Evolutionary conservation across 2,113 vertebrate genomes (phyloP).

Genomic region (Siniperca chuatsi): DNA sequence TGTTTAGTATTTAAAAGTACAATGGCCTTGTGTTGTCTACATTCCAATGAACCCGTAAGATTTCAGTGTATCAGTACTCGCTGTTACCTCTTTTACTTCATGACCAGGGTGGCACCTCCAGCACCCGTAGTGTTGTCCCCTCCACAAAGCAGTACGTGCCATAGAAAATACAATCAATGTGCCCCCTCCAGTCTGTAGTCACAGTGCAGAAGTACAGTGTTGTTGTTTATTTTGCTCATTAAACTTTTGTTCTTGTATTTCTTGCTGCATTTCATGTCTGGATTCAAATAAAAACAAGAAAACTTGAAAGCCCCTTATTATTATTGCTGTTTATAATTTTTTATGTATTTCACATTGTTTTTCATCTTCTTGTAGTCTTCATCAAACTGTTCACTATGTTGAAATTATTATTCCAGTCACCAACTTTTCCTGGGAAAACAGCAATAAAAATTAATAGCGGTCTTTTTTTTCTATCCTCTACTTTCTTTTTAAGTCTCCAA

Average conservation of each 20-base stretch:
- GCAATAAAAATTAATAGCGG: too few relatives aligned
- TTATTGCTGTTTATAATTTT: not conserved
- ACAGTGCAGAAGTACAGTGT: slow-evolving; percentile 63
- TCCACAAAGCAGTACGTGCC: slow-evolving; percentile 59
- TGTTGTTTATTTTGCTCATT: slow-evolving; percentile 63
- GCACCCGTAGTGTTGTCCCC: slow-evolving; percentile 32
- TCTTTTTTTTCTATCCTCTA: too few relatives aligned
- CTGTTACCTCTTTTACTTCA: slow-evolving; percentile 35
- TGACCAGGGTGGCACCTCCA: slow-evolving; percentile 33
- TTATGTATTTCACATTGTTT: not conserved
- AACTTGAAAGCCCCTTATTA: not conserved
- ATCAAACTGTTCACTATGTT: too few relatives aligned
- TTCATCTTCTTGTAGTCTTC: too few relatives aligned
- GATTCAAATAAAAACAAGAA: slow-evolving; percentile 77
- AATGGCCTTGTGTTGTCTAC: slow-evolving; percentile 71
- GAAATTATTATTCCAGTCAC: too few relatives aligned
- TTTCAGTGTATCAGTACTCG: slow-evolving; percentile 37
- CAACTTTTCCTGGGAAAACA: too few relatives aligned
- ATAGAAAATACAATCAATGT: slow-evolving; percentile 56
- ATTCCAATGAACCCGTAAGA: slow-evolving; percentile 66
- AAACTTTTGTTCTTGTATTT: slow-evolving; percentile 69
- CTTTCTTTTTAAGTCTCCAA: too few relatives aligned
- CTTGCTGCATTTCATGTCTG: slow-evolving; percentile 72
- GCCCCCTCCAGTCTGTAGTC: slow-evolving; percentile 27
- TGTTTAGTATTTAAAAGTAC: slow-evolving; percentile 56